Base-by-base conservation (phyloP, 1,140 invertebrate species). In the Aleiodes sp. region DNA sequence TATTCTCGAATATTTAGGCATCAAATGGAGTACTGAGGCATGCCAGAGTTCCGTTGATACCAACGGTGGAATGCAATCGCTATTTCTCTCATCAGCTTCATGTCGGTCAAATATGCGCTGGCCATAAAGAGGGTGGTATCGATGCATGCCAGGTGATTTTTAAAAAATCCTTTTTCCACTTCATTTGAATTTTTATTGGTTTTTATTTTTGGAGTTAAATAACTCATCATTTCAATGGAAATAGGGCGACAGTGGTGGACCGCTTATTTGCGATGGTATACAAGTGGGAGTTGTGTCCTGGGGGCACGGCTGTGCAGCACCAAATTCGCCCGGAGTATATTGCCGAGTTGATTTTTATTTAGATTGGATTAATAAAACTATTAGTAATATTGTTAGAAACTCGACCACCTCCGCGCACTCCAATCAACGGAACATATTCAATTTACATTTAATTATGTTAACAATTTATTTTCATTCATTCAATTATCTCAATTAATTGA, bases 241-340 rank as follows among this genome's bases (percentile, higher is more conserved):
- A 56, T 62, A 87, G 86, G 86, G 76, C 52, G 81, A 79, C 31
- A 83, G 81, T 26, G 82, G 82, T 43, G 81, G 81, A 10, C 80
- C 82, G 59, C 61, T 83, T 14, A 1, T 82, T n/a, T 85, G 79
- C 62, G 75, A 85, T 52, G 33, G 71, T 70, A 70, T 87, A 78
- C 81, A 87, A 84, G 72, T 89, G 43, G 85, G 92, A 74, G 82
- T 90, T 6, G 89, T 91, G 0, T 93, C 92, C 0, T 93, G 91
- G 89, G 93, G 92, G 1, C 84, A 88, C 35, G 92, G 91, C 0
- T 94, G 93, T 80, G 93, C 89, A 0, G 81, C 88, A 31, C 83
- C 87, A 14, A 87, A 89, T 63, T 80, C 88, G 57, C 92, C 92
- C 1, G 92, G 92, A 0, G 91, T 94, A 4, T 94, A 94, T 74